phyloP scores from a whole-genome alignment of 2,888 invertebrate species.

The Agriopis marginaria region DNA sequence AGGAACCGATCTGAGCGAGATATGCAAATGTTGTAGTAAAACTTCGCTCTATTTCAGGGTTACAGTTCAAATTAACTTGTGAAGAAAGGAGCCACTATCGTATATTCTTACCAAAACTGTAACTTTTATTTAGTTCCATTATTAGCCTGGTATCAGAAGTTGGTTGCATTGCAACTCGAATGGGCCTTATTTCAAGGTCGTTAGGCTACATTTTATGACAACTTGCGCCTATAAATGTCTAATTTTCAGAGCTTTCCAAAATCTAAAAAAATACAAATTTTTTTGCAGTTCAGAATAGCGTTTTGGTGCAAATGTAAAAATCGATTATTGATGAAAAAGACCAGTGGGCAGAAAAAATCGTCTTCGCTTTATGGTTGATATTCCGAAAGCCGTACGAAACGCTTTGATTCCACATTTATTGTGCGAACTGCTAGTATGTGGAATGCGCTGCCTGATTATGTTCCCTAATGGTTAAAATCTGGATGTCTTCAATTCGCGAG shows the following conservation, averaged over 20 bases:
- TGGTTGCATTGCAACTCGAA: not conserved
- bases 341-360: too few species aligned
- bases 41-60: conserved; percentile 12
- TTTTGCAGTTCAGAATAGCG: too few species aligned
- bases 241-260: not conserved
- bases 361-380: too few species aligned
- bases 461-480: too few species aligned
- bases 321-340: too few species aligned
- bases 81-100: not conserved
- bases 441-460: too few species aligned
- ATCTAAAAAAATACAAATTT: too few species aligned
- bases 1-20: conserved; percentile 15
- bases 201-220: not conserved
- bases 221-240: not conserved
- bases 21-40: conserved; percentile 26
- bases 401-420: too few species aligned
- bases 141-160: not conserved
- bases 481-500: too few species aligned
- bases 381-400: too few species aligned
- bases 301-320: too few species aligned
- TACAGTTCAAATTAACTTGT: not conserved
- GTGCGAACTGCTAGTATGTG: too few species aligned
- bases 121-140: not conserved
- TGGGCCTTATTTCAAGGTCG: not conserved
- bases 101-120: not conserved